Conservation (phyloP, 2,888 invertebrate species). For the Aspidapion aeneum region DNA sequence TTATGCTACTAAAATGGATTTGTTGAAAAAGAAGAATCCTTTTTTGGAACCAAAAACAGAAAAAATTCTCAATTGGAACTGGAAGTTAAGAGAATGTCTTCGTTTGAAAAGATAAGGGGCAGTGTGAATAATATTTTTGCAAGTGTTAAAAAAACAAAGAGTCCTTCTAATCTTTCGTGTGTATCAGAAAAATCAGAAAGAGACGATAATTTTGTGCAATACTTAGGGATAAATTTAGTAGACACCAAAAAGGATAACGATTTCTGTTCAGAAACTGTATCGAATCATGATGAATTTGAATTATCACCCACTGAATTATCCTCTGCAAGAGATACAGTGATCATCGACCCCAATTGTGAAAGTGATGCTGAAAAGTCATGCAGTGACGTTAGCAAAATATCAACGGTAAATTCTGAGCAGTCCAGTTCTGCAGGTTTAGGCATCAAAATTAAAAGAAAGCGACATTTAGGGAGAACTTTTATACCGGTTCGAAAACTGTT, state of each 20-base stretch:
- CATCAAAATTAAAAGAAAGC: neutral
- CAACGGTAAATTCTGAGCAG: neutral
- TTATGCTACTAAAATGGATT: neutral
- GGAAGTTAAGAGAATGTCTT: neutral
- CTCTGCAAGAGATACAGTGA: neutral
- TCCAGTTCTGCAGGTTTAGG: neutral
- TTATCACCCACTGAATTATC: too few species aligned
- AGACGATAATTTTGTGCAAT: neutral
- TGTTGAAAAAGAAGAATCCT: neutral
- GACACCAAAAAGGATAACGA: neutral
- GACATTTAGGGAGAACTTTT: neutral
- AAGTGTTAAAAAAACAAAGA: neutral
- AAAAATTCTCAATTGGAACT: neutral
- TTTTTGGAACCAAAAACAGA: neutral
- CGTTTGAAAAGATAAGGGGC: neutral
- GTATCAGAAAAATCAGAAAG: neutral
- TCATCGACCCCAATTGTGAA: neutral
- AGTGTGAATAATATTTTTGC: neutral
- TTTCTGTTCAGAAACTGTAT: neutral
- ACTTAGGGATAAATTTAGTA: neutral
- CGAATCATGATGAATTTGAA: neutral
- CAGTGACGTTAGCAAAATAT: neutral
- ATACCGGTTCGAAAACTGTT: neutral
- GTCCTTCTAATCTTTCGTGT: neutral
- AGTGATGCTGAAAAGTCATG: neutral